Base-by-base conservation (phyloP, 1,140 invertebrate species). In the Drosophila ananassae region DNA sequence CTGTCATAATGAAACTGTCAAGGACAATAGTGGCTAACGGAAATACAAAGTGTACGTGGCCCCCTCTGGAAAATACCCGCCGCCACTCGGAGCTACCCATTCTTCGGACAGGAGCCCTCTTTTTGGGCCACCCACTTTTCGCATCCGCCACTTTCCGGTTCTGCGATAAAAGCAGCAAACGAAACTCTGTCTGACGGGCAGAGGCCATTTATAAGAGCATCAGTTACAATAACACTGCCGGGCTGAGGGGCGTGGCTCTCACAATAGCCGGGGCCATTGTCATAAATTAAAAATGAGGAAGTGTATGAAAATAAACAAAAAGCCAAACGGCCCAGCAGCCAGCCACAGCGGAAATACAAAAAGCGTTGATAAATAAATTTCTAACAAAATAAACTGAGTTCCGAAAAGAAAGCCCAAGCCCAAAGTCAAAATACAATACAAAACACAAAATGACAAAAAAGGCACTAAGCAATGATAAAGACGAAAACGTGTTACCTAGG, bases 261-360 rank as follows among this genome's bases (percentile, higher is more conserved):
- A 80, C 84, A 89, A 89, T 66, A 73, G 77, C 77, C 77, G 66
- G 48, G 25, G 59, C 78, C 87, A 90, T 90, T 90, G 87, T 90
- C 81, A 87, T 90, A 90, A 90, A 90, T 90, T 90, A 90, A 90
- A 90, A 90, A 90, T 87, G 81, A 89, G 83, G 84, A 89, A 89
- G 83, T 83, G 74, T 82, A 89, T 89, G 61, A 79, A 89, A 83
- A 79, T 84, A 83, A 89, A 89, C 84, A 83, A 89, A 83, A 89
- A 76, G 63, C 63, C 78, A 81, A 90, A 82, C 75, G 62, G 71
- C 66, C 71, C 67, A 50, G 47, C 56, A 73, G 54, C 60, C 37
- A 79, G 69, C 73, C 61, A 46, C 74, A 73, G 60, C 78, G 79
- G 81, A 90, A 76, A 74, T 68, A 66, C 78, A 90, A 90, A 85